Conservation (phyloP, 2,113 vertebrate species). For the Petrocephalus zakoni region DNA sequence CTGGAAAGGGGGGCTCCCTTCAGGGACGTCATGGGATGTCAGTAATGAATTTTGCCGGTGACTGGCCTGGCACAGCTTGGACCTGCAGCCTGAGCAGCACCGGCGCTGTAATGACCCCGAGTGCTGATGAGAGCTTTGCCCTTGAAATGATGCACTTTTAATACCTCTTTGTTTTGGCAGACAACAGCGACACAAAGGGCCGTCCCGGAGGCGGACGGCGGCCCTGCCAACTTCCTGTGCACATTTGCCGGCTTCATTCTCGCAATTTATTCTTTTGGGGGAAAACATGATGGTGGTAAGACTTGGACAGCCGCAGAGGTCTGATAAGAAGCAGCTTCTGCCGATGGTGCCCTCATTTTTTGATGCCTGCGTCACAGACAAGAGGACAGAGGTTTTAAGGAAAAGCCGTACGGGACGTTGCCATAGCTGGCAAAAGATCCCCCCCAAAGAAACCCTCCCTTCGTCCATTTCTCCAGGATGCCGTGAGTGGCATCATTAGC, state of each 20-base stretch:
- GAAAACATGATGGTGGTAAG: background rate
- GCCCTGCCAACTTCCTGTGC: background rate
- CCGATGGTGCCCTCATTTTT: background rate
- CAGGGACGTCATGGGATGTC: background rate
- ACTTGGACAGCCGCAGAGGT: background rate
- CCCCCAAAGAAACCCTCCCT: background rate
- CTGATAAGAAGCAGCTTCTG: background rate
- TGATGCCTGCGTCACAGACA: background rate
- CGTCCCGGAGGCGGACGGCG: background rate
- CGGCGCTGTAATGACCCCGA: background rate
- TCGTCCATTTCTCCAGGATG: background rate
- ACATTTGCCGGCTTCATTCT: background rate
- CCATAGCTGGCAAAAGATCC: background rate
- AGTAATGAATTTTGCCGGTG: slow-evolving; percentile 39
- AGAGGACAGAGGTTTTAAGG: background rate
- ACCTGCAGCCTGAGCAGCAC: background rate
- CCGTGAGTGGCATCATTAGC: background rate
- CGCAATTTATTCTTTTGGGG: background rate
- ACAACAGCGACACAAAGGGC: background rate
- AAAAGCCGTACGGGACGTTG: background rate
- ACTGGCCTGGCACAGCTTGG: background rate
- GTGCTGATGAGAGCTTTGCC: background rate
- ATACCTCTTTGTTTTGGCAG: background rate
- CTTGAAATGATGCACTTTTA: background rate
- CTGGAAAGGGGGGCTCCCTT: background rate